Conservation (phyloP, 2,797 vertebrate genomes). For the Anguilla anguilla region DNA sequence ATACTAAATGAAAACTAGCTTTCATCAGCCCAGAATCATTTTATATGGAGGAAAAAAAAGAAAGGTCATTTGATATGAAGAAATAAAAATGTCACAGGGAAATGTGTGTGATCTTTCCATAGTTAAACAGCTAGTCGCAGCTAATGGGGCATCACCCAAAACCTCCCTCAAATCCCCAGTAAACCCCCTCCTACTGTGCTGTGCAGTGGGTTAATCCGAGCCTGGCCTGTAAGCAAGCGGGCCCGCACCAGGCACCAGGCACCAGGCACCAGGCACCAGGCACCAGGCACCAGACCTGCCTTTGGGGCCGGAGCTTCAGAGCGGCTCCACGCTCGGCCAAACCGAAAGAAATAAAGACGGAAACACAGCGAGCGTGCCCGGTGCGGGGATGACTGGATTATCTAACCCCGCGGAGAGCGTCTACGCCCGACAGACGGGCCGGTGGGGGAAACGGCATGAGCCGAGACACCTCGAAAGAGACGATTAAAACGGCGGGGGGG, state of each 20-base stretch:
- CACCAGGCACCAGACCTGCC: neutral
- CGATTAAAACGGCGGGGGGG: neutral
- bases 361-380: neutral
- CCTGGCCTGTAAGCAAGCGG: neutral
- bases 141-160: neutral
- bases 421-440: slow-evolving; percentile 9
- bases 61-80: neutral
- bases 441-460: neutral
- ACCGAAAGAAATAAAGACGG: neutral
- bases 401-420: neutral
- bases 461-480: neutral
- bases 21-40: neutral
- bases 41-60: neutral
- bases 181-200: neutral
- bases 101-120: neutral
- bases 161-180: neutral
- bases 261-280: neutral
- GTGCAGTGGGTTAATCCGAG: neutral
- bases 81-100: neutral
- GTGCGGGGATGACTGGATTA: neutral
- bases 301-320: slow-evolving; percentile 1
- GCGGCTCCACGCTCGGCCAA: neutral
- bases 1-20: neutral
- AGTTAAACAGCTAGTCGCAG: neutral
- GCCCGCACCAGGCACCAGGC: neutral